Percentiles rank a stretch among this genome's conserved stretches.
These are phyloP conservation scores for Macrosiphum euphorbiae DNA, from an alignment of 2,888 invertebrate genomes.

Conservation along the genomic window DNA sequence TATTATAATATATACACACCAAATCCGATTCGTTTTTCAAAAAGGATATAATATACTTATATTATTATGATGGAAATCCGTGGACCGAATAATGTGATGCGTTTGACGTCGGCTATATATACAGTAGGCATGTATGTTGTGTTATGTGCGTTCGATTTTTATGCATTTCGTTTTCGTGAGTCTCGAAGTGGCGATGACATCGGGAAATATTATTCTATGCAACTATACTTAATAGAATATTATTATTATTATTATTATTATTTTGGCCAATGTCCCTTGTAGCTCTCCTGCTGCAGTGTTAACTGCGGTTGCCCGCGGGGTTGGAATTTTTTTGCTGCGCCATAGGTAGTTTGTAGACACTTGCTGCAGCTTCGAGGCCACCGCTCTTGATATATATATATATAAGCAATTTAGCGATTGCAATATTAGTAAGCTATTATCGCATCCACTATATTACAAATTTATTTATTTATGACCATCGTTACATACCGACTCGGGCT, in stretches of 20 bases:
- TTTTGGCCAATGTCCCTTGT: neutral
- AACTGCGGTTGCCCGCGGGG: neutral
- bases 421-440: neutral
- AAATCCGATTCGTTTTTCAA: slow-evolving; percentile 19
- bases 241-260: neutral
- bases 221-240: no score
- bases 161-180: neutral
- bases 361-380: neutral
- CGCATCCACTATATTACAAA: no score
- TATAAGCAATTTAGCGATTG: neutral
- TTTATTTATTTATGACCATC: no score
- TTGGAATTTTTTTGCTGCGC: neutral
- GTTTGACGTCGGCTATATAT: neutral
- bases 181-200: neutral
- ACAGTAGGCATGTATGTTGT: neutral
- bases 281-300: neutral
- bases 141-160: neutral
- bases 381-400: neutral
- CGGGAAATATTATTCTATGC: neutral
- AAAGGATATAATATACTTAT: neutral
- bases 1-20: neutral
- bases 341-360: neutral
- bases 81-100: neutral
- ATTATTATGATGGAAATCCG: neutral
- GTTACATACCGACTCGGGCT: no score